Conservation (phyloP, 2,797 vertebrate genomes). For the Alosa sapidissima region DNA sequence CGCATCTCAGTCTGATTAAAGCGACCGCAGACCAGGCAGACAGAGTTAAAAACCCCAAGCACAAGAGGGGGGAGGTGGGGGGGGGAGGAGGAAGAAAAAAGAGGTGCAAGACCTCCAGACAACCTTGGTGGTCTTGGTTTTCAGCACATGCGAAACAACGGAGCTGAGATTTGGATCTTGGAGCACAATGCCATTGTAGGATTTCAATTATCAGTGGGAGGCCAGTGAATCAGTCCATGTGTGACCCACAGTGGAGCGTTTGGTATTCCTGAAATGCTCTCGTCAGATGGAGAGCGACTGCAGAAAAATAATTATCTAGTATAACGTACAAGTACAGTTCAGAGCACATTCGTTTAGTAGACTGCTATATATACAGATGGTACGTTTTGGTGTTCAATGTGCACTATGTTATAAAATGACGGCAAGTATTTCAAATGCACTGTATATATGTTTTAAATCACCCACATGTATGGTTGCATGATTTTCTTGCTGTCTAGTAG, state of each 20-base stretch:
- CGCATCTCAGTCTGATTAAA: slow-evolving; percentile 23
- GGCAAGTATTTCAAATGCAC: background rate
- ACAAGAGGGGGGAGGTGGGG: slow-evolving; percentile 54
- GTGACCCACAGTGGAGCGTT: slow-evolving; percentile 59
- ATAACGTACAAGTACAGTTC: background rate
- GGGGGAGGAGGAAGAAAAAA: slow-evolving; percentile 40
- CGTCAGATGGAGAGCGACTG: slow-evolving; percentile 45
- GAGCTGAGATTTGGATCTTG: slow-evolving; percentile 40
- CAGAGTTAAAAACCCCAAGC: slow-evolving; percentile 46
- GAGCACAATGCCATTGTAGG: slow-evolving; percentile 14
- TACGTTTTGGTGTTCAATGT: background rate
- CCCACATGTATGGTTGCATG: background rate
- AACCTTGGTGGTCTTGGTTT: slow-evolving; percentile 63
- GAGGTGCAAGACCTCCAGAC: slow-evolving; percentile 73
- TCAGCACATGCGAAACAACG: slow-evolving; percentile 56
- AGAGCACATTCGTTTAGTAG: background rate
- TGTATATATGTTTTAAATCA: background rate
- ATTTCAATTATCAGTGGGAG: slow-evolving; percentile 10
- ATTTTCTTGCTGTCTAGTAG: background rate
- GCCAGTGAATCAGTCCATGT: slow-evolving; percentile 56
- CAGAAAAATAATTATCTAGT: slow-evolving; percentile 1
- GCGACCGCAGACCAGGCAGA: slow-evolving; percentile 20
- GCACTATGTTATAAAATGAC: background rate
- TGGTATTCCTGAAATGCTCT: slow-evolving; percentile 45
- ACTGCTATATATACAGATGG: background rate